phyloP scores from a whole-genome alignment of 1,140 invertebrate genomes.

The Drosophila insularis region DNA sequence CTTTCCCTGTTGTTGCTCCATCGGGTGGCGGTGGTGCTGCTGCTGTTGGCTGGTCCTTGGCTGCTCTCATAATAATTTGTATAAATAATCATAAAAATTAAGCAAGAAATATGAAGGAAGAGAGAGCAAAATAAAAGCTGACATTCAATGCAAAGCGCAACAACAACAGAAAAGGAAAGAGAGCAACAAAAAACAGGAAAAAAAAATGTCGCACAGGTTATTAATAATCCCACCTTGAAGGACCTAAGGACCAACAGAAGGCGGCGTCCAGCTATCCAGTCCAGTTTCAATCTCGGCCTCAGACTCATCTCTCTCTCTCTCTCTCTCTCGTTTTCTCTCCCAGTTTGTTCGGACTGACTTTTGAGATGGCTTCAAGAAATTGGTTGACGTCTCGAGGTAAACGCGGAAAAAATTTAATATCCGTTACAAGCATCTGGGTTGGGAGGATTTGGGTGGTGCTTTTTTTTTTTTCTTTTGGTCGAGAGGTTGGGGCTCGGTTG shows the following conservation, averaged over 20 bases:
- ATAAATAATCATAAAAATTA: constrained; percentile 62
- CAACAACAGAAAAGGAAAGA: constrained; percentile 13
- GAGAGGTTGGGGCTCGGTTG: background rate
- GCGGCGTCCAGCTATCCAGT: background rate
- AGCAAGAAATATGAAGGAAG: constrained; percentile 31
- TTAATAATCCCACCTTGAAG: constrained; percentile 28
- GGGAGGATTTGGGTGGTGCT: background rate
- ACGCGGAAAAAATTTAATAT: constrained; percentile 78
- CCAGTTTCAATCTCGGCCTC: background rate
- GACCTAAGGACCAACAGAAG: constrained; percentile 3
- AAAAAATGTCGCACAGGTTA: constrained; percentile 31
- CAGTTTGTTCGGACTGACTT: constrained; percentile 42
- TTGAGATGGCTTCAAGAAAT: constrained; percentile 42
- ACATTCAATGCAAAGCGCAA: constrained; percentile 46
- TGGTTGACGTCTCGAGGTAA: constrained; percentile 59
- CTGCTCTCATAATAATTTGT: constrained; percentile 43
- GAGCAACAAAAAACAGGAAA: background rate
- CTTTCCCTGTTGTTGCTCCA: background rate
- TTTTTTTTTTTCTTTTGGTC: background rate
- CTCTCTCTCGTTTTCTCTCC: constrained; percentile 10
- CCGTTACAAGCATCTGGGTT: constrained; percentile 56
- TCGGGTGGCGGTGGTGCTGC: background rate
- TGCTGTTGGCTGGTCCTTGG: constrained; percentile 2
- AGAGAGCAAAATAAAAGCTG: constrained; percentile 46
- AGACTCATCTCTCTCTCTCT: constrained; percentile 10